These are phyloP conservation scores for Vulpes vulpes DNA, from an alignment of 2,113 vertebrate species.

Conservation along the genomic window DNA sequence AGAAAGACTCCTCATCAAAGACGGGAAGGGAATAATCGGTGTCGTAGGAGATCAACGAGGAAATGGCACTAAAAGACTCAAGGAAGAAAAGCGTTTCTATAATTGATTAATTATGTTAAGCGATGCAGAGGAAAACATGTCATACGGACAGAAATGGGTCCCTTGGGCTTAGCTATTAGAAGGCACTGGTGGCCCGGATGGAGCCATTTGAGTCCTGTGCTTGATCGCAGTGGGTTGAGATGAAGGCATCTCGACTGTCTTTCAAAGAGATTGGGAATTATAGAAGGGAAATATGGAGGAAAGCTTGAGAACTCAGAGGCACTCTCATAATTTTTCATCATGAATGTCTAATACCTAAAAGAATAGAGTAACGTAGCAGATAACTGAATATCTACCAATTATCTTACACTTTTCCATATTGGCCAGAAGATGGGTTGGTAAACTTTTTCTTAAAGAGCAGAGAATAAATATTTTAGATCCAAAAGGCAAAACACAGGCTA, in stretches of 20 bases:
- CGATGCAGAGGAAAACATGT: neutral
- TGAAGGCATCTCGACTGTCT: neutral
- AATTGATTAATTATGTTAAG: neutral
- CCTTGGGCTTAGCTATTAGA: neutral
- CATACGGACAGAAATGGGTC: neutral
- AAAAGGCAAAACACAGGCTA: neutral
- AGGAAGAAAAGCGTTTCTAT: neutral
- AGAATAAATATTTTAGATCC: neutral
- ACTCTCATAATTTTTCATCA: neutral
- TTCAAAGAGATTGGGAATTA: neutral
- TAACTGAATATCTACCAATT: neutral
- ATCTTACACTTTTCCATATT: neutral
- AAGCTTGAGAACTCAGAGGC: neutral
- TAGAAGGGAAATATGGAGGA: neutral
- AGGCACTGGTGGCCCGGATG: neutral
- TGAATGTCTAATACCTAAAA: neutral
- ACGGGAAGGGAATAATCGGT: neutral
- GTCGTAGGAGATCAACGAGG: neutral
- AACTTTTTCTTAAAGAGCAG: neutral
- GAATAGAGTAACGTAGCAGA: neutral
- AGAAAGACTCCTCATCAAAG: neutral
- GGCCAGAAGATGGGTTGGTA: neutral
- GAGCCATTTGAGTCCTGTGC: neutral
- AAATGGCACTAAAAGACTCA: neutral
- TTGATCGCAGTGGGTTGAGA: neutral